Evolutionary conservation across 1,140 invertebrate genomes (phyloP).

Genomic region (Lasioglossum baleicum): DNA sequence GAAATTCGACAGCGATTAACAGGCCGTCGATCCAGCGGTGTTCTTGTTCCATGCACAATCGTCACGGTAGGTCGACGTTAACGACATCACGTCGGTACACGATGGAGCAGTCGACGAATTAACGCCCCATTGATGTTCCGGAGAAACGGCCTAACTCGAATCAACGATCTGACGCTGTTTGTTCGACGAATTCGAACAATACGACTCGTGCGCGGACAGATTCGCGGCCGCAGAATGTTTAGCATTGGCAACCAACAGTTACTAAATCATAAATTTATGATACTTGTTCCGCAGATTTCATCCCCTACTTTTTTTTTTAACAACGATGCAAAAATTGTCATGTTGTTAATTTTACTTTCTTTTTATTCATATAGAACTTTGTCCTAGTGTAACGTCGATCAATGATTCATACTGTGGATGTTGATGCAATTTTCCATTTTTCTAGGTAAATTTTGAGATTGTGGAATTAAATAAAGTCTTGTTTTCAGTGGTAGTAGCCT

Average conservation of each 20-base stretch:
- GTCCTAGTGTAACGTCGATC: too few species aligned
- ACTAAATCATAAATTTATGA: not conserved
- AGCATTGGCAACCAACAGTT: constrained; percentile 3
- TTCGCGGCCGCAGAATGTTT: not conserved
- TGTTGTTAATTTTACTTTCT: too few species aligned
- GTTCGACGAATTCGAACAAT: constrained; percentile 34
- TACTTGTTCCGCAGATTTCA: too few species aligned
- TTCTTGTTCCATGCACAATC: constrained; percentile 56
- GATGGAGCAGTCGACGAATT: constrained; percentile 52
- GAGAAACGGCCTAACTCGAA: constrained; percentile 50
- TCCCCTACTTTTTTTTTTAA: too few species aligned
- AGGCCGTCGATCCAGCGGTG: constrained; percentile 45
- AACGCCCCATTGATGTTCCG: constrained; percentile 63
- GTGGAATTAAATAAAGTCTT: too few species aligned
- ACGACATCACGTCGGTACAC: constrained; percentile 55
- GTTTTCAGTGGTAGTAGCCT: too few species aligned
- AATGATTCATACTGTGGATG: too few species aligned
- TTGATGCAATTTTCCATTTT: too few species aligned
- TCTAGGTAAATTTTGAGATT: too few species aligned
- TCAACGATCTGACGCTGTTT: constrained; percentile 50
- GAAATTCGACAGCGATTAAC: constrained; percentile 56
- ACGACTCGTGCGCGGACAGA: constrained; percentile 11
- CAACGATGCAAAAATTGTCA: too few species aligned
- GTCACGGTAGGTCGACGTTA: constrained; percentile 58
- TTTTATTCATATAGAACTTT: too few species aligned